Evolutionary conservation across 2,797 vertebrate genomes (phyloP), one percentile per base, ranked within the genome.

Genomic region (Spondyliosoma cantharus): DNA sequence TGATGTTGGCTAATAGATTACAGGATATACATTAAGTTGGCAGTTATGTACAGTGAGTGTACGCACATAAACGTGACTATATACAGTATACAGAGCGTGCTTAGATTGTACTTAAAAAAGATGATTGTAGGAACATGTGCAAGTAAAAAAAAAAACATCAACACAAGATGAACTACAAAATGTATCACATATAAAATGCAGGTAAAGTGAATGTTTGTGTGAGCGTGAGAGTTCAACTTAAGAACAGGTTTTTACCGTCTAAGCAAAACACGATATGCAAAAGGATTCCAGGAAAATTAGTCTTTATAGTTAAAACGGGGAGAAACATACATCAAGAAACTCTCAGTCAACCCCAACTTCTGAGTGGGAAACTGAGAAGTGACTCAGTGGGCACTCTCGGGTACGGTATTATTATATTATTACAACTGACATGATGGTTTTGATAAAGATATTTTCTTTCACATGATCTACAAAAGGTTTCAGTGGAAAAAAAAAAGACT

Each of bases 211-310:
- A 49, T 46, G 32, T 29, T 29, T 20, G 11, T 3, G 24, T 19
- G 60, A 61, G 7, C 4, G 5, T 65, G 45, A 57, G 20, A 46
- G 20, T 29, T 48, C 32, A 76, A 12, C 45, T 42, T 24, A 25
- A 19, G 14, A 24, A 11, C 29, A 27, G 2, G n/a, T 29, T 60
- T 59, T 15, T 11, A n/a, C 29, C 8, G 1, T 57, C 22, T 73
- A 50, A 76, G 27, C 57, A 68, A 71, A 20, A 2, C 12, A 45
- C 5, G 15, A 2, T n/a, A 74, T 80, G 78, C 37, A 57, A 57
- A 71, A 66, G 4, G 60, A 7, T 74, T 64, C 20, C 25, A 56
- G 58, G 59, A 37, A 65, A 61, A 43, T 22, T 27, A 3, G 15
- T 5, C 14, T 37, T 12, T n/a, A 8, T 43, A 14, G 24, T 56